Conservation (phyloP, 1,140 invertebrate species). For the Scaptomyza graminum region DNA sequence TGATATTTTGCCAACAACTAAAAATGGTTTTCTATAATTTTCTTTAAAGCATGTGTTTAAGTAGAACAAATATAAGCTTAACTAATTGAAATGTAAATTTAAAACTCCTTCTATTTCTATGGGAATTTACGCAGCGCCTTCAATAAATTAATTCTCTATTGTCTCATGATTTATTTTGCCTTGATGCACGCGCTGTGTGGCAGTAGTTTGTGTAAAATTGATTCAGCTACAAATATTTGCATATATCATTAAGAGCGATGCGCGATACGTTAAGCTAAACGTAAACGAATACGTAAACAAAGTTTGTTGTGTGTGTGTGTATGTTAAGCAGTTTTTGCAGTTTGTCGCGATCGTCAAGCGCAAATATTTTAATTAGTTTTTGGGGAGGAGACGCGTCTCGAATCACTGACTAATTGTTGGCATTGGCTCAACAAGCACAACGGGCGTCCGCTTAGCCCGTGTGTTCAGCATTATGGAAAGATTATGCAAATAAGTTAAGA, state of each 20-base stretch:
- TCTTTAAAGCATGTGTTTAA: no score
- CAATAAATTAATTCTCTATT: neutral
- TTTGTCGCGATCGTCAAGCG: slow-evolving; percentile 60
- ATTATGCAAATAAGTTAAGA: slow-evolving; percentile 60
- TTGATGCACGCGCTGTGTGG: neutral
- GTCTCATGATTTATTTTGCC: neutral
- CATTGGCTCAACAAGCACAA: slow-evolving; percentile 35
- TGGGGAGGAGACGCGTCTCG: slow-evolving; percentile 49
- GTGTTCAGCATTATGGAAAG: slow-evolving; percentile 68
- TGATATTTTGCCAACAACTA: no score
- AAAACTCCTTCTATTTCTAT: no score
- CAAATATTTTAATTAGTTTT: slow-evolving; percentile 80
- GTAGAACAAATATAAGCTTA: no score
- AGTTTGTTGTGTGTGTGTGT: slow-evolving; percentile 15
- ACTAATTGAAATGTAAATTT: no score
- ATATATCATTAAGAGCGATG: slow-evolving; percentile 74
- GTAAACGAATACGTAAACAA: slow-evolving; percentile 20
- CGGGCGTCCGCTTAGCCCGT: slow-evolving; percentile 9
- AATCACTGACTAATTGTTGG: slow-evolving; percentile 51
- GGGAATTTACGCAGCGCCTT: neutral
- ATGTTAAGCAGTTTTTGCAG: slow-evolving; percentile 47
- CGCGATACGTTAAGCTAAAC: slow-evolving; percentile 44
- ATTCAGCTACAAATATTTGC: slow-evolving; percentile 74
- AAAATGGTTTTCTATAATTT: no score
- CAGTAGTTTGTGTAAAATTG: slow-evolving; percentile 52